Evolutionary conservation across 2,113 vertebrate genomes (phyloP), one percentile per base, ranked within the genome.

Genomic region (Actinemys pallida): DNA sequence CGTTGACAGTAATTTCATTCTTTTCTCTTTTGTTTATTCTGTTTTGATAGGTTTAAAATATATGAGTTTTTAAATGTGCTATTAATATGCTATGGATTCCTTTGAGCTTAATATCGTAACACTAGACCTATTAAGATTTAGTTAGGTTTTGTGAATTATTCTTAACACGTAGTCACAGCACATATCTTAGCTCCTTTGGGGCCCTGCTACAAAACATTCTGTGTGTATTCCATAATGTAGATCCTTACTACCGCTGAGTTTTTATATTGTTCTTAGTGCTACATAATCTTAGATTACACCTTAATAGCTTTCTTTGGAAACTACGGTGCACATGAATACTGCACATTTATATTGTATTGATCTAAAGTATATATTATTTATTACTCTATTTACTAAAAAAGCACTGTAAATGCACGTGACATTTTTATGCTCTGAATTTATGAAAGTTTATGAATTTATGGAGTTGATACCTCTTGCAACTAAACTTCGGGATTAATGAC

Each of bases 1-100:
- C 81, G 59, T 91, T 19, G 75, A 27, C 2, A 65, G 57, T 50
- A 92, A 93, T 93, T 87, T 85, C 1, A 87, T 93, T 83, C 12
- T 35, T 94, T 94, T 53, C 9, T 79, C 39, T 24, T 94, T 94
- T 90, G 88, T 91, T 88, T 80, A 11, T 45, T 86, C 79, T 81
- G 35, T 86, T 97, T 94, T n/a, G 50, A 39, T 16, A 92, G 90
- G 92, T 92, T 91, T 86, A 88, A 94, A 95, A n/a, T 39, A 22
- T 92, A 39, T 56, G 24, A 8, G 76, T 91, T 95, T 95, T 94
- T 53, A 75, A 91, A 89, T 47, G n/a, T 69, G 25, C 10, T 94
- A 54, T 93, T 87, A 84, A 90, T 89, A 81, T 80, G 59, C 49
- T 92, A n/a, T 47, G 81, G 42, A 89, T 0, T 81, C 86, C 39